Evolutionary conservation across 2,113 vertebrate species (phyloP).

Genomic region (Neoarius graeffei): DNA sequence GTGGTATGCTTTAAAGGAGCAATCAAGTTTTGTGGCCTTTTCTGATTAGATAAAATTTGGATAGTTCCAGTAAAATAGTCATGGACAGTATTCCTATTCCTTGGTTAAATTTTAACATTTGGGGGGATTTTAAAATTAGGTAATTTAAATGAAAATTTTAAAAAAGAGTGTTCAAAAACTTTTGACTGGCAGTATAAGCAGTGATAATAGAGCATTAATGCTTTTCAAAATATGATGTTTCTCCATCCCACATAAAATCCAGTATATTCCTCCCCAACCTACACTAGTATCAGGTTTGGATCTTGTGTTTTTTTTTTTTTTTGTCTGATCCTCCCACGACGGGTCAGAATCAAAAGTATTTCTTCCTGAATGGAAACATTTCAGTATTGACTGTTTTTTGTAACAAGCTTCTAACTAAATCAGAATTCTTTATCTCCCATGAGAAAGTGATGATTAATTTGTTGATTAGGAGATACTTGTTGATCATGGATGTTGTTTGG

Average conservation of each 20-base stretch:
- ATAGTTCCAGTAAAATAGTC: neutral
- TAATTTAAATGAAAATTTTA: neutral
- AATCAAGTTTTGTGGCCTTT: neutral
- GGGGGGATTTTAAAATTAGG: neutral
- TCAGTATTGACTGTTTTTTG: constrained; percentile 5
- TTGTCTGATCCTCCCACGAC: neutral
- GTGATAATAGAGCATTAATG: neutral
- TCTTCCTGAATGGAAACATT: constrained; percentile 7
- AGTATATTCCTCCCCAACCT: neutral
- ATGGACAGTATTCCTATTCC: neutral
- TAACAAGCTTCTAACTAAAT: neutral
- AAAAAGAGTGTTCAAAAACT: neutral
- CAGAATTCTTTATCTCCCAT: neutral
- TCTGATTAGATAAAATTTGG: neutral
- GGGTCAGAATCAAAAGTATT: neutral
- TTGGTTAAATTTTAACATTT: neutral
- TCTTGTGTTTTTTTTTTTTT: neutral
- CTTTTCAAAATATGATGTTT: neutral
- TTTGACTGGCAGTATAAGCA: neutral
- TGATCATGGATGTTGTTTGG: too few relatives aligned
- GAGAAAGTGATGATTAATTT: neutral
- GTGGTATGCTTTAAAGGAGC: neutral
- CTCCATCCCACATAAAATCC: neutral
- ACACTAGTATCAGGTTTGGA: neutral
- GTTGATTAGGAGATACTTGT: constrained; percentile 4